phyloP scores from a whole-genome alignment of 2,113 vertebrate genomes.

The Hippocampus comes region DNA sequence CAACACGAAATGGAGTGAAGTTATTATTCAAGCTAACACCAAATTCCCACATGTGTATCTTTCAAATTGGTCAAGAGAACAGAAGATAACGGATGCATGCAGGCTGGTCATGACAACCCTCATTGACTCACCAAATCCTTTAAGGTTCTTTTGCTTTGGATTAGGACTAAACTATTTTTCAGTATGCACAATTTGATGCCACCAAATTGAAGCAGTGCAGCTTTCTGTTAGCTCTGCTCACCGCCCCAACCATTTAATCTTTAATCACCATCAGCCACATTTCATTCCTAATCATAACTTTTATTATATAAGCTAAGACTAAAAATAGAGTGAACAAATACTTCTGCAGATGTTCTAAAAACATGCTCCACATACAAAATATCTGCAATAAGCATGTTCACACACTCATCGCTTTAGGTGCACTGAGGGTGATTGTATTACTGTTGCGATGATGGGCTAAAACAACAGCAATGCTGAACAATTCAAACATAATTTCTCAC shows the following conservation, averaged over 20 bases:
- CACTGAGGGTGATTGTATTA: conserved; percentile 6
- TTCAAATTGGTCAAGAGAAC: background rate
- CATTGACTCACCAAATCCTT: background rate
- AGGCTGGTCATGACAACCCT: background rate
- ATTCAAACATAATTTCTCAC: conserved; percentile 31
- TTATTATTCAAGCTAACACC: background rate
- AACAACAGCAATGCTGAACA: conserved; percentile 26
- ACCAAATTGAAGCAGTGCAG: background rate
- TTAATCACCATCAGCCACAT: background rate
- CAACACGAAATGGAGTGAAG: too few relatives aligned
- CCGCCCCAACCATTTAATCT: background rate
- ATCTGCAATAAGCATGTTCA: conserved; percentile 25
- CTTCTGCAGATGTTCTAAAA: conserved; percentile 3
- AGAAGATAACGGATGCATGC: background rate
- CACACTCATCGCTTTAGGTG: conserved; percentile 10
- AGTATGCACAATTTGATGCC: background rate
- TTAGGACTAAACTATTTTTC: background rate
- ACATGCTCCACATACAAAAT: conserved; percentile 4
- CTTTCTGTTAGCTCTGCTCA: background rate
- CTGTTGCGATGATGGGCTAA: conserved; percentile 2
- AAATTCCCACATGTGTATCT: background rate
- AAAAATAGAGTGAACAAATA: conserved; percentile 24
- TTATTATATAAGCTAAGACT: background rate
- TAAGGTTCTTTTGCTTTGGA: background rate
- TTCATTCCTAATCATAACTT: background rate